Evolutionary conservation across 2,113 vertebrate genomes (phyloP).

Genomic region (Pongo abelii): DNA sequence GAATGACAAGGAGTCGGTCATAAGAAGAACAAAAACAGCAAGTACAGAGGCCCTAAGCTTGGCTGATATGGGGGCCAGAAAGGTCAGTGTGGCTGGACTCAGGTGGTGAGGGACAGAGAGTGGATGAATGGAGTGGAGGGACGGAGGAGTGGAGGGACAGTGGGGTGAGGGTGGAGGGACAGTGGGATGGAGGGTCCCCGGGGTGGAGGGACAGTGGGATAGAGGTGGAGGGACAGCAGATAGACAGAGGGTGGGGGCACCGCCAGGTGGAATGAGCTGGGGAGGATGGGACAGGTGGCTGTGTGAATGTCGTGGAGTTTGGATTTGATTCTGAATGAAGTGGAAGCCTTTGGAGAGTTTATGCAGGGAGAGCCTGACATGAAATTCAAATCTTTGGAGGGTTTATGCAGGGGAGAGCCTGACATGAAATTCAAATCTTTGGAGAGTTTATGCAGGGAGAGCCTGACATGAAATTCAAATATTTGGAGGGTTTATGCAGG

Average conservation of each 20-base stretch:
- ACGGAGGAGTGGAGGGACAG: background rate
- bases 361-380: background rate
- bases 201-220: background rate
- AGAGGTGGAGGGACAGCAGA: background rate
- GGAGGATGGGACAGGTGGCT: background rate
- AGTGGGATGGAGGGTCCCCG: background rate
- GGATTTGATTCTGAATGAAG: background rate
- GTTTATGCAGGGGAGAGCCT: background rate
- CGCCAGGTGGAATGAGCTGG: background rate
- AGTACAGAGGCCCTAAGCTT: background rate
- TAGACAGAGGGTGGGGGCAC: background rate
- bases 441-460: no score
- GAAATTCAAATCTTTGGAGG: background rate
- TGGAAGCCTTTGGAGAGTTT: background rate
- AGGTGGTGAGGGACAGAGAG: background rate
- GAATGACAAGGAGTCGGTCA: background rate
- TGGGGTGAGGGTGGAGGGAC: background rate
- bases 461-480: background rate
- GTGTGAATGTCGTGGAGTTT: rapidly evolving
- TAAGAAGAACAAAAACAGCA: background rate
- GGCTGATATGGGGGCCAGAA: rapidly evolving
- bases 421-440: background rate
- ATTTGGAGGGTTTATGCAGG: background rate
- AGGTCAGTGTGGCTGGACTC: background rate
- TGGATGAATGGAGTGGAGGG: background rate